Base-by-base conservation (phyloP, 2,797 vertebrate genomes). In the Acipenser oxyrinchus region DNA sequence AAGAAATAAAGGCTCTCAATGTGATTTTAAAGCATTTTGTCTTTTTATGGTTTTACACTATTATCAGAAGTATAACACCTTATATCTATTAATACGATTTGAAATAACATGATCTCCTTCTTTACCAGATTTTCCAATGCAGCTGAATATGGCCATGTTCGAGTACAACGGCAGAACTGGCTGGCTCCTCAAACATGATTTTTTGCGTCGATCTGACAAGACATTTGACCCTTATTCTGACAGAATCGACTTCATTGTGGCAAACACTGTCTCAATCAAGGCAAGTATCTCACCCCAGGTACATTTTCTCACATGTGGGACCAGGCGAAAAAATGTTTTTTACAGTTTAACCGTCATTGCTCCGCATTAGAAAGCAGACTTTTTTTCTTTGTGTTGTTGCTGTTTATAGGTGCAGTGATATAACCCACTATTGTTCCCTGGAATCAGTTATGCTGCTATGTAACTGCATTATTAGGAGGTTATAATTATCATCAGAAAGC, bases 101-200 rank as follows among this genome's bases (percentile, higher is more conserved):
- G 37, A 18, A 18, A 18, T 18, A 18, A 18, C 2, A 18, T 18
- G 18, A 37, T 37, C 5, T 4, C 37, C 37, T 68, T 70, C 0
- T 74, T 65, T 78, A 62, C 70, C 69, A 99, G 97, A 99, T 77
- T 87, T 95, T 72, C 94, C 96, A 73, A 97, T 99, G 96, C 96
- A 99, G 86, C 92, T 98, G 82, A 99, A 98, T 86, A 91, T 95
- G 93, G 91, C 95, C 1, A 66, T 93, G 72, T 99, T 99, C 11
- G 96, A 98, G 82, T 98, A 92, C 87, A 99, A 98, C 0, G 94
- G 95, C 13, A 89, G 90, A 78, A 93, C 91, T 0, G 96, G 95
- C 15, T 99, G 95, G 74, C 83, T 98, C 23, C 94, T 99, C 67
- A 99, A 99, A 79, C 94, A 96, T 0, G 94, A 96, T 49, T 91